phyloP scores from a whole-genome alignment of 2,888 invertebrate species.

The Rhabditoides inermis region DNA sequence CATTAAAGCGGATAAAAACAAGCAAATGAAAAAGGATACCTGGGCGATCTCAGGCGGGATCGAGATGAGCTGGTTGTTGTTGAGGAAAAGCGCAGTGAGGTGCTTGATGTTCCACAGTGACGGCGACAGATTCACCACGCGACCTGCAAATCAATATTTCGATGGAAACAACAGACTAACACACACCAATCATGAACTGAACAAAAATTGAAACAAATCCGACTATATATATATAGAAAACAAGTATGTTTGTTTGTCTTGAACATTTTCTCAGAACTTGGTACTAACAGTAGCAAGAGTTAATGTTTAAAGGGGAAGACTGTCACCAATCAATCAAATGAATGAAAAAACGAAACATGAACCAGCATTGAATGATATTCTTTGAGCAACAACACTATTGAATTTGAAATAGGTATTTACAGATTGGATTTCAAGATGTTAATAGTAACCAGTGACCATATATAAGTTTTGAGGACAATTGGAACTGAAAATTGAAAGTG shows the following conservation, averaged over 20 bases:
- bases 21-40: constrained; percentile 5
- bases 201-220: no score
- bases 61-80: constrained; percentile 82
- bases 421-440: no score
- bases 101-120: constrained; percentile 79
- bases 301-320: background rate
- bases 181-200: no score
- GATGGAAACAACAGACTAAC: no score
- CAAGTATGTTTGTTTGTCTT: background rate
- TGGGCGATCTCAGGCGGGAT: constrained; percentile 82
- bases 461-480: no score
- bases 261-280: background rate
- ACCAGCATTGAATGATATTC: background rate
- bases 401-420: no score
- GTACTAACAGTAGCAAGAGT: background rate
- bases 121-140: constrained; percentile 84
- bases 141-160: constrained; percentile 66
- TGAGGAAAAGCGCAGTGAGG: constrained; percentile 85
- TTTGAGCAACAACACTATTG: background rate
- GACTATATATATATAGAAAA: no score
- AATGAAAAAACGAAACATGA: background rate
- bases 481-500: no score
- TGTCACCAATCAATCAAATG: no score
- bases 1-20: background rate
- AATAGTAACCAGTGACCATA: no score